A percentile compares a stretch with the other conserved stretches of the same genome.
These are phyloP conservation scores for Petrocephalus schoutedeni DNA, from an alignment of 2,797 vertebrate genomes.

Conservation along the genomic window DNA sequence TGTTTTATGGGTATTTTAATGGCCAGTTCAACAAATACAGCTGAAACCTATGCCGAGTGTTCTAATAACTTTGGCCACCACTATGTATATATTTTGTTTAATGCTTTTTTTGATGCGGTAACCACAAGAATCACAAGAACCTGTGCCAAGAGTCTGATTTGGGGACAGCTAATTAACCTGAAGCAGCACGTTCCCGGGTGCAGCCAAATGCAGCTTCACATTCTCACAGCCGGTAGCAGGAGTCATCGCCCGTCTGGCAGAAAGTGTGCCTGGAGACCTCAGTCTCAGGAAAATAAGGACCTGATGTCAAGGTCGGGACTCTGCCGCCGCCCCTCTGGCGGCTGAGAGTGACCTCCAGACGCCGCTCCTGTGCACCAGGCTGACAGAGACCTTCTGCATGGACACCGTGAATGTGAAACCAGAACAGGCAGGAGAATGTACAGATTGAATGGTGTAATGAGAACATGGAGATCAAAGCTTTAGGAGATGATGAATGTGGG, in stretches of 20 bases:
- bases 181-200: background rate
- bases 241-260: background rate
- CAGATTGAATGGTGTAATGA: background rate
- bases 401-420: background rate
- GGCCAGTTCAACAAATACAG: no score
- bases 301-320: background rate
- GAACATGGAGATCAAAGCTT: background rate
- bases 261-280: background rate
- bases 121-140: background rate
- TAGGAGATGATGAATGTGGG: background rate
- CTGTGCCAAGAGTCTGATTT: background rate
- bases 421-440: background rate
- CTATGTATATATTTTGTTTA: no score
- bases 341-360: background rate
- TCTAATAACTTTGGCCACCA: no score
- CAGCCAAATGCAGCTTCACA: background rate
- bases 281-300: background rate
- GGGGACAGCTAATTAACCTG: background rate
- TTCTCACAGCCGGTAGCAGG: background rate
- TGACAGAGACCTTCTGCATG: background rate
- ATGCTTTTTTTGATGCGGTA: background rate
- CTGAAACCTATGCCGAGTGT: no score
- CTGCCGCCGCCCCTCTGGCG: background rate
- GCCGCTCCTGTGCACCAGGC: background rate
- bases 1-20: no score